These are phyloP conservation scores for Micropoecilia bifurca DNA, from an alignment of 2,797 vertebrate genomes.

Conservation along the genomic window DNA sequence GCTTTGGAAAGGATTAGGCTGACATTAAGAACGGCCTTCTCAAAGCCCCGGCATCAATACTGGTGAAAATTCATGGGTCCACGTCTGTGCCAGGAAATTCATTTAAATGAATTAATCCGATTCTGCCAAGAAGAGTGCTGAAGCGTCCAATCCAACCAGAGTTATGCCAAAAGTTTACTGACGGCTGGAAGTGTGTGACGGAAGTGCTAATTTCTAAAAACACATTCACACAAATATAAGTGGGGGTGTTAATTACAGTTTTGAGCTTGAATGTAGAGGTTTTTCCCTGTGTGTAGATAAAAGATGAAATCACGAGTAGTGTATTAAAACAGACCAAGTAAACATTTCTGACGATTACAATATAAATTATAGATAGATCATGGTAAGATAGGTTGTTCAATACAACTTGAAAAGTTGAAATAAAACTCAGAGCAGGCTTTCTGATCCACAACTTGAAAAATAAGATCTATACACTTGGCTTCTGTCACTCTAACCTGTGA, in stretches of 20 bases:
- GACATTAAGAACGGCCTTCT: neutral
- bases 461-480: conserved; percentile 21
- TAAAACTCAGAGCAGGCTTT: neutral
- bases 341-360: neutral
- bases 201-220: neutral
- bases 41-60: neutral
- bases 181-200: neutral
- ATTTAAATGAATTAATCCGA: neutral
- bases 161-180: neutral
- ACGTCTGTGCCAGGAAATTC: neutral
- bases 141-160: neutral
- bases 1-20: neutral
- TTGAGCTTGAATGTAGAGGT: neutral
- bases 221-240: neutral
- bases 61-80: neutral
- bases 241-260: neutral
- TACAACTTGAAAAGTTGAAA: conserved; percentile 11
- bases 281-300: neutral
- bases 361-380: neutral
- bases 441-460: conserved; percentile 26
- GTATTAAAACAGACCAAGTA: neutral
- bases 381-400: neutral
- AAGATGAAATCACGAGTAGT: neutral
- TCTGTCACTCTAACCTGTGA: conserved; percentile 20
- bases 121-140: neutral